Base-by-base conservation (phyloP, 2,113 vertebrate genomes). In the Alces alces region DNA sequence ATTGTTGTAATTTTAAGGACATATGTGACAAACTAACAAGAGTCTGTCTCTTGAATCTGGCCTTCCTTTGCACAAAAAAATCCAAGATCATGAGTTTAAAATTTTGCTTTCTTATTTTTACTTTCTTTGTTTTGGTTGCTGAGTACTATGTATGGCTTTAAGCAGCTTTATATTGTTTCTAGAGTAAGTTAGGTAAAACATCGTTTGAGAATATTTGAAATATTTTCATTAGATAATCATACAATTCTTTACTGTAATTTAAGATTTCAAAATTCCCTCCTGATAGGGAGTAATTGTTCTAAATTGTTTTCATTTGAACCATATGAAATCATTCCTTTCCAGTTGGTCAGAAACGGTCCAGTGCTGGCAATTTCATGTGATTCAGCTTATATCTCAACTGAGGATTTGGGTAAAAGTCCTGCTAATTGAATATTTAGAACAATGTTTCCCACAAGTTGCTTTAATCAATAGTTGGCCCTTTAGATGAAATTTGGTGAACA, bases 181-280 rank as follows among this genome's bases (percentile, higher is more conserved):
- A 88, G 55, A 96, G 12, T 64, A 91, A 76, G 55, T 82, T 17
- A 87, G 45, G 15, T 39, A 64, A 86, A 50, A 66, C 6, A 70
- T 16, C 0, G 14, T 45, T 92, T 45, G 27, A 45, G n/a, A 7
- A 86, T 47, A 10, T 70, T 86, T 25, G n/a, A 73, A 93, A 82
- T 33, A 82, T 70, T 90, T 91, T 90, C 57, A 21, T n/a, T 6
- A 45, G 78, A n/a, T 89, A 52, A 58, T 43, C 60, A 25, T 13
- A 45, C 1, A 16, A 45, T 89, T 93, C 13, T 93, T 93, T 16
- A 27, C 52, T 36, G 7, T 55, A 52, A 8, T 47, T 93, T 27
- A 93, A 82, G 25, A 82, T 90, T 90, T 93, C 27, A 86, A 92
- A 95, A 54, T 89, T 95, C 86, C 50, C 39, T 92, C 12, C 58